Percentiles rank a stretch among this genome's conserved stretches.
Evolutionary conservation across 2,888 invertebrate species (phyloP).

Genomic region (Ophion ventricosus): DNA sequence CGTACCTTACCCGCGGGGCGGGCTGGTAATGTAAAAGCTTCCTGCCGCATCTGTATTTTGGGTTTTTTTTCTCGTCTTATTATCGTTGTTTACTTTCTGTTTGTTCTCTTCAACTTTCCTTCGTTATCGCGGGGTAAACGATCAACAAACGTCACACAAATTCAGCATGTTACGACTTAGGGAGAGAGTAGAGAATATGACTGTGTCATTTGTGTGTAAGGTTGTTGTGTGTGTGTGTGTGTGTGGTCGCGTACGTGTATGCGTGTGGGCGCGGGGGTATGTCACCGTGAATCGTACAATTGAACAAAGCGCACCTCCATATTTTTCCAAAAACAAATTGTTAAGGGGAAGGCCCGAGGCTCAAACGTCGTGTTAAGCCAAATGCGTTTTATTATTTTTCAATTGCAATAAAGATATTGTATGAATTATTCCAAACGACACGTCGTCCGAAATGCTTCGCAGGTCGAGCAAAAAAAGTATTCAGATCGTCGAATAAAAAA

Average conservation of each 20-base stretch:
- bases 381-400: neutral
- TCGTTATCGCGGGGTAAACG: conserved; percentile 46
- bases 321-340: neutral
- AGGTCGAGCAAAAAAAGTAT: neutral
- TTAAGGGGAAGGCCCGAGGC: conserved; percentile 2
- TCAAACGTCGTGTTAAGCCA: neutral
- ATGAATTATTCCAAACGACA: neutral
- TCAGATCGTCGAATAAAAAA: neutral
- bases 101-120: conserved; percentile 17
- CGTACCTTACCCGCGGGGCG: conserved; percentile 51
- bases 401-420: neutral
- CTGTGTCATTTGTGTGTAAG: conserved; percentile 61
- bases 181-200: conserved; percentile 66
- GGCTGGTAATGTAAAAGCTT: conserved; percentile 53
- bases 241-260: neutral
- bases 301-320: conserved; percentile 32
- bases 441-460: neutral
- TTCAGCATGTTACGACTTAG: conserved; percentile 63
- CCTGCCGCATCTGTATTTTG: conserved; percentile 51
- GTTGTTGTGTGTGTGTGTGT: neutral
- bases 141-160: conserved; percentile 47
- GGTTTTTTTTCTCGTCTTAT: conserved; percentile 10
- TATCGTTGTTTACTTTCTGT: conserved; percentile 7
- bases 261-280: neutral
- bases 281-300: conserved; percentile 24